Base-by-base conservation (phyloP, 2,888 invertebrate species). In the Andrena minutula region DNA sequence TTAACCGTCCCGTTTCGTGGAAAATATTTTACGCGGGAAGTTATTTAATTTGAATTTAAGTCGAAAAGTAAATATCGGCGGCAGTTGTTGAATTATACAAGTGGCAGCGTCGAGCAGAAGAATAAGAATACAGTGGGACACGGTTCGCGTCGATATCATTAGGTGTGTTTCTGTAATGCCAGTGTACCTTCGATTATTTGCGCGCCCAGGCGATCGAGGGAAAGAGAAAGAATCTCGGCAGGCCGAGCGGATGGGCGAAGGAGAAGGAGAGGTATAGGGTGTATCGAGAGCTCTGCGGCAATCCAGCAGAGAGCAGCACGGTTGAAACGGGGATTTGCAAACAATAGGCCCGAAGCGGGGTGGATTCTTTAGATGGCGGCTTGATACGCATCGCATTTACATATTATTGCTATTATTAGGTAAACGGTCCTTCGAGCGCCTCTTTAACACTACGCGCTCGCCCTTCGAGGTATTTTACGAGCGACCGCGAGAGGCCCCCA, bases 351-450 rank as follows among this genome's bases (percentile, higher is more conserved):
- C 88, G 89, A 86, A 89, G 89, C 89, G 88, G 86, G 89, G 89
- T 88, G 90, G 90, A 92, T 93, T 93, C 92, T 93, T 92, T 91
- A 92, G 93, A 93, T 93, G 91, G 91, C 91, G 91, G 90, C 91
- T 92, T 86, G 93, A 93, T 93, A 93, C 91, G 92, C 90, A 92
- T 92, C 92, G 91, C 91, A 93, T 93, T 93, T 93, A 92, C 93
- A 93, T 93, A 93, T 93, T 93, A 93, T 93, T 93, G 93, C 93
- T 93, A 93, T 93, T 93, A 93, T 93, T 93, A 93, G 93, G 93
- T 93, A 92, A 93, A 93, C 92, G 92, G 91, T 93, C 90, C 90
- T 90, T 86, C 88, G 89, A 90, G 91, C 91, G 91, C 90, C 90
- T 92, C 90, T 91, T 90, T 91, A 91, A 91, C 91, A 91, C 91